Conservation (phyloP, 2,888 invertebrate genomes). For the Hypomecis atomaria region DNA sequence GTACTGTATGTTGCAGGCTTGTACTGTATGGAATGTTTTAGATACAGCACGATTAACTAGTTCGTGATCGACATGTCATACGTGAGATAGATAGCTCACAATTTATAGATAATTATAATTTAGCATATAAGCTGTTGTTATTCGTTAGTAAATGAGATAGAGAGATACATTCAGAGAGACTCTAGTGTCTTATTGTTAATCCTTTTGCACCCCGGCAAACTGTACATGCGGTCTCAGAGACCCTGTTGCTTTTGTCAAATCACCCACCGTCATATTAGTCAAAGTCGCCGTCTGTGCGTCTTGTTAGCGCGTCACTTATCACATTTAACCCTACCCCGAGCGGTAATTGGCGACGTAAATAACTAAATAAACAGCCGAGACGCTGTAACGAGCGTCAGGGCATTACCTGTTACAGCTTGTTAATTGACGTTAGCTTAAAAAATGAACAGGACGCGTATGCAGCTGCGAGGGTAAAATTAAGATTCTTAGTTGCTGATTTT, state of each 20-base stretch:
- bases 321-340: slow-evolving; percentile 59
- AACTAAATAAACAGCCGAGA: slow-evolving; percentile 57
- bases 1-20: too few relatives aligned
- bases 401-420: slow-evolving; percentile 43
- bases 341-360: slow-evolving; percentile 66
- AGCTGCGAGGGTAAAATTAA: slow-evolving; percentile 8
- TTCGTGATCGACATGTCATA: too few relatives aligned
- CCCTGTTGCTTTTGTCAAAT: slow-evolving; percentile 24
- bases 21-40: too few relatives aligned
- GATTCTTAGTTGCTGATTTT: slow-evolving; percentile 9
- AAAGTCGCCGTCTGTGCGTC: slow-evolving; percentile 46
- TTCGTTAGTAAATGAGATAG: too few relatives aligned
- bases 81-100: too few relatives aligned
- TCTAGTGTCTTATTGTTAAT: too few relatives aligned
- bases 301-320: slow-evolving; percentile 66
- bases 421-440: slow-evolving; percentile 39
- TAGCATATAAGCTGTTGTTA: too few relatives aligned
- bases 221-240: slow-evolving; percentile 1
- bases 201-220: too few relatives aligned
- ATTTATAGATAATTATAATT: too few relatives aligned
- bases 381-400: slow-evolving; percentile 45
- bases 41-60: too few relatives aligned
- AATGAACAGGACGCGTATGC: slow-evolving; percentile 17
- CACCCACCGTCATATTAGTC: slow-evolving; percentile 32
- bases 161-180: too few relatives aligned